Evolutionary conservation across 2,113 vertebrate species (phyloP).

Genomic region (Hypomesus transpacificus): DNA sequence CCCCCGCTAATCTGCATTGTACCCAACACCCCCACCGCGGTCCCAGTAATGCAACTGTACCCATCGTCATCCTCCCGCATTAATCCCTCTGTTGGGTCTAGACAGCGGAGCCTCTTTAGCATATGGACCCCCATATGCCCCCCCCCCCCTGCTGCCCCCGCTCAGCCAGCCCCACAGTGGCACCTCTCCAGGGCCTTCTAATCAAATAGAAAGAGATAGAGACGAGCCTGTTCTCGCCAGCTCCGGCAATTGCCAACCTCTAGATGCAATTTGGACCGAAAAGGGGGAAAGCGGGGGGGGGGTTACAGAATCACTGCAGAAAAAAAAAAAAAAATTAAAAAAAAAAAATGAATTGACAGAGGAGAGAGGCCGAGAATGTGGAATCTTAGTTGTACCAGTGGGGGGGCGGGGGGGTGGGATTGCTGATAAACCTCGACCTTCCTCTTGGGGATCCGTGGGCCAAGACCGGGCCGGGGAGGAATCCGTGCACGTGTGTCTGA

Average conservation of each 20-base stretch:
- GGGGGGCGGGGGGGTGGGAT: too few species aligned
- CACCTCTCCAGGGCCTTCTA: slow-evolving; percentile 27
- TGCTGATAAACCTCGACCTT: too few species aligned
- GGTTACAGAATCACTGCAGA: neutral
- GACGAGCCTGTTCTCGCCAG: slow-evolving; percentile 4
- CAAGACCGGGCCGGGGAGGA: neutral
- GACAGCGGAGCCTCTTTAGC: slow-evolving; percentile 18
- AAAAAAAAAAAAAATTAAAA: neutral
- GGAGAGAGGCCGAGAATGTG: too few species aligned
- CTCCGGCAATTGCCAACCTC: slow-evolving; percentile 1
- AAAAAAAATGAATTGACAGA: neutral
- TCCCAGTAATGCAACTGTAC: slow-evolving; percentile 13
- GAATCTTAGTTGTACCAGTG: too few species aligned
- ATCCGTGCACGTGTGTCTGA: neutral
- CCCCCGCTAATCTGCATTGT: slow-evolving; percentile 14
- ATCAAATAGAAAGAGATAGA: slow-evolving; percentile 40
- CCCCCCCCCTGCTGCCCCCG: neutral
- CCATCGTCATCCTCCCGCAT: neutral
- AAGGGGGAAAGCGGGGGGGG: neutral
- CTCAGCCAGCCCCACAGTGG: neutral
- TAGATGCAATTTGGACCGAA: slow-evolving; percentile 9
- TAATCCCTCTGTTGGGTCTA: slow-evolving; percentile 30
- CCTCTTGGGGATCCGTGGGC: too few species aligned
- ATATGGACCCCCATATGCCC: slow-evolving; percentile 26
- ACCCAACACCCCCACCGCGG: neutral